Percentiles rank a stretch among this genome's conserved stretches.
Conservation (phyloP, 2,888 invertebrate genomes). For the Trissonchulus latispiculum region DNA sequence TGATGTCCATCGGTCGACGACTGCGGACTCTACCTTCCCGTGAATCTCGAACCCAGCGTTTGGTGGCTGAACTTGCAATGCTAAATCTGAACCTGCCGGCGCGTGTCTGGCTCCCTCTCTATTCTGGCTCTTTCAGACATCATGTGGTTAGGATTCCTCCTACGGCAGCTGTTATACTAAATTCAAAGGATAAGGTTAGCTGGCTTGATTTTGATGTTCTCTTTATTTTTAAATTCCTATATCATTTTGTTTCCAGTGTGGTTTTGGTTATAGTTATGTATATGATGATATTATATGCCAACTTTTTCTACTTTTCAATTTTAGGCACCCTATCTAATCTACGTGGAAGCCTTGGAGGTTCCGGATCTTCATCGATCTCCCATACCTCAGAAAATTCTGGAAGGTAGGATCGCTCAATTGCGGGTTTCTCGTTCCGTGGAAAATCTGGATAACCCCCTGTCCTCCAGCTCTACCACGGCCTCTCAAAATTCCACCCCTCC, state of each 20-base stretch:
- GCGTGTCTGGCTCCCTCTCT: conserved; percentile 89
- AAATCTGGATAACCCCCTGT: background rate
- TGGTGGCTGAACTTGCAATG: conserved; percentile 81
- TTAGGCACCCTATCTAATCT: conserved; percentile 91
- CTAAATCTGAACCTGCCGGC: conserved; percentile 94
- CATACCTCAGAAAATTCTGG: conserved; percentile 66
- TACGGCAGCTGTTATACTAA: conserved; percentile 90
- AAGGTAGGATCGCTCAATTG: conserved; percentile 27
- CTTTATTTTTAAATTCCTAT: too few relatives aligned
- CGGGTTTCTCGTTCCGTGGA: conserved; percentile 12
- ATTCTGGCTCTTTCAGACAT: conserved; percentile 63
- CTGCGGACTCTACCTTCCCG: conserved; percentile 69
- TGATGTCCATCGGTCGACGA: conserved; percentile 73
- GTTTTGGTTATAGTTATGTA: too few relatives aligned
- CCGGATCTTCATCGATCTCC: conserved; percentile 70
- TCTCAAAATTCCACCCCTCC: too few relatives aligned
- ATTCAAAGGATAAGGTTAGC: conserved; percentile 94
- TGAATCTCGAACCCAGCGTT: conserved; percentile 63
- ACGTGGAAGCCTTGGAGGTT: conserved; percentile 82
- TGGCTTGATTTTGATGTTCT: too few relatives aligned
- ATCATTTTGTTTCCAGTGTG: too few relatives aligned
- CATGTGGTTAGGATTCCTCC: conserved; percentile 82
- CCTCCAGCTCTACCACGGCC: background rate
- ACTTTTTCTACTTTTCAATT: too few relatives aligned
- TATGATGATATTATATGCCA: too few relatives aligned